These are phyloP conservation scores for Chloroceryle inda DNA, from an alignment of 2,797 vertebrate genomes.

Conservation along the genomic window DNA sequence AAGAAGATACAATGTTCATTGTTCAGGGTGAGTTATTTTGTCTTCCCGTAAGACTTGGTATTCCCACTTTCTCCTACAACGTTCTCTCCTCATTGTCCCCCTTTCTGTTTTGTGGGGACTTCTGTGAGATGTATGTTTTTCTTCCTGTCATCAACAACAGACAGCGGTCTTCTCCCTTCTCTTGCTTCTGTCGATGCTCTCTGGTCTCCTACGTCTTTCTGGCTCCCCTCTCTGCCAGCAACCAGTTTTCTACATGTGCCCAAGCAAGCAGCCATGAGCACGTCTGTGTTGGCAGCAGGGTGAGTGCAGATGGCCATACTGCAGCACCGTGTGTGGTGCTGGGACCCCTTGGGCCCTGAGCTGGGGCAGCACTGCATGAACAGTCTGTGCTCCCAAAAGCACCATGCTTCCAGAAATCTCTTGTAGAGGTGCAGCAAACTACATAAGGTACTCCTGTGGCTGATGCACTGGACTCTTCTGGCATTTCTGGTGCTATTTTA, in stretches of 20 bases:
- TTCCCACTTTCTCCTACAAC: background rate
- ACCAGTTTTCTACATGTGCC: background rate
- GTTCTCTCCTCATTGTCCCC: background rate
- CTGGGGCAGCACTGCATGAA: fast-evolving
- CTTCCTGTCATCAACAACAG: background rate
- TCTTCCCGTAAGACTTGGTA: background rate
- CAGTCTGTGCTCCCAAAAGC: background rate
- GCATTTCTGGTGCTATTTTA: background rate
- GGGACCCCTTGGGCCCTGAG: background rate
- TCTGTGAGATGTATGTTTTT: background rate
- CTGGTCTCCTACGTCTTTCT: background rate
- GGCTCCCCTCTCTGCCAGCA: background rate
- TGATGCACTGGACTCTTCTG: background rate
- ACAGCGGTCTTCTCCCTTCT: background rate
- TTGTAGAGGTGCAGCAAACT: background rate
- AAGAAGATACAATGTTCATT: background rate
- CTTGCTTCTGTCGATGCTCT: background rate
- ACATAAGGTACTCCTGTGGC: fast-evolving
- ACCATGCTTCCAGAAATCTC: background rate
- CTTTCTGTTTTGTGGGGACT: background rate
- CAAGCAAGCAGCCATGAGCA: background rate
- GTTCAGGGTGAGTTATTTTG: conserved; percentile 48
- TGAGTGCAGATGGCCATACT: fast-evolving
- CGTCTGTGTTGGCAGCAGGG: fast-evolving
- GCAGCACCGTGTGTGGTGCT: fast-evolving